These are phyloP conservation scores for Formica aserva DNA, from an alignment of 2,888 invertebrate genomes.

Conservation along the genomic window DNA sequence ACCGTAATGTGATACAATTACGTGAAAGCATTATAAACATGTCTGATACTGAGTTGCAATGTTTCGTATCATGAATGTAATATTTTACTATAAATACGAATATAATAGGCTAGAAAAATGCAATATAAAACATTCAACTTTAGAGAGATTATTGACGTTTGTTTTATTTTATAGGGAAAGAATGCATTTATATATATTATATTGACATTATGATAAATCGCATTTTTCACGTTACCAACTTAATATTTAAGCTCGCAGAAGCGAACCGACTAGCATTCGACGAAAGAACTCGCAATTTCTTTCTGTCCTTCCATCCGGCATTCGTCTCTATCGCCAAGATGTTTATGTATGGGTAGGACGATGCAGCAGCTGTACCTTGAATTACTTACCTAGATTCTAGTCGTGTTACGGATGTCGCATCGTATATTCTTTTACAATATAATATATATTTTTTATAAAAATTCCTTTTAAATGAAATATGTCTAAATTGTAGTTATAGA, in stretches of 20 bases:
- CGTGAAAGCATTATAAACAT: conserved; percentile 29
- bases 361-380: conserved; percentile 51
- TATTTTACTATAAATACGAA: background rate
- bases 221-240: background rate
- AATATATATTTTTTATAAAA: conserved; percentile 31
- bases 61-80: conserved; percentile 1
- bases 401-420: conserved; percentile 35
- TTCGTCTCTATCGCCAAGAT: conserved; percentile 45
- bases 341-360: conserved; percentile 44
- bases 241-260: conserved; percentile 35
- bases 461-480: conserved; percentile 19
- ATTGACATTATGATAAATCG: background rate
- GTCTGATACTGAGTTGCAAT: background rate
- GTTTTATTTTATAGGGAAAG: background rate
- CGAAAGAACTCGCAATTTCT: conserved; percentile 34
- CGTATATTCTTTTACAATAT: conserved; percentile 12
- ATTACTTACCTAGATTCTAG: conserved; percentile 55
- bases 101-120: background rate
- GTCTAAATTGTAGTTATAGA: conserved; percentile 15
- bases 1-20: conserved; percentile 39
- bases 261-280: conserved; percentile 27
- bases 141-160: background rate
- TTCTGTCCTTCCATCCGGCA: conserved; percentile 38
- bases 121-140: background rate
- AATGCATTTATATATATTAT: background rate